Percentiles rank a stretch among this genome's conserved stretches.
Conservation (phyloP, 2,888 invertebrate species). For the Yponomeuta sedellus region DNA sequence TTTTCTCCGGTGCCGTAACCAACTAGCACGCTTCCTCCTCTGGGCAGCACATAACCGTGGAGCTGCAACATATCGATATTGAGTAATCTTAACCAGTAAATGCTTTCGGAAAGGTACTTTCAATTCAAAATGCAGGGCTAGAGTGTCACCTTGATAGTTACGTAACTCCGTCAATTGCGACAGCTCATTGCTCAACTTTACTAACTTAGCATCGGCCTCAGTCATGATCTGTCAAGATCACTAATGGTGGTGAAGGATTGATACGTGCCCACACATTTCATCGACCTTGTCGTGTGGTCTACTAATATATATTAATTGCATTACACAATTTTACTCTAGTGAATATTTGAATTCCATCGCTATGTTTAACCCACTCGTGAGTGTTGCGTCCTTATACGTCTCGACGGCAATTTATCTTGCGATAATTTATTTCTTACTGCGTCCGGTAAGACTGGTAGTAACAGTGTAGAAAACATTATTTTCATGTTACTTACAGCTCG, state of each 20-base stretch:
- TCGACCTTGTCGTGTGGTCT: not conserved
- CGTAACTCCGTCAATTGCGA: not conserved
- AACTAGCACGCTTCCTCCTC: slow-evolving; percentile 79
- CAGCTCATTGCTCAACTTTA: not conserved
- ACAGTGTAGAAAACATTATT: no score
- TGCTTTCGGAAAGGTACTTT: no score
- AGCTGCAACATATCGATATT: slow-evolving; percentile 60
- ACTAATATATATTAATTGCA: not conserved
- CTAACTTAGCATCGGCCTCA: not conserved
- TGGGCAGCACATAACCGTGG: slow-evolving; percentile 69
- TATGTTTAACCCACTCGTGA: not conserved
- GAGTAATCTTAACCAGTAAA: no score
- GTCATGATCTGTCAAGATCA: slow-evolving; percentile 1
- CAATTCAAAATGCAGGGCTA: not conserved
- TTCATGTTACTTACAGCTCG: slow-evolving; percentile 40
- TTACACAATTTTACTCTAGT: not conserved
- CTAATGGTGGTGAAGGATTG: not conserved
- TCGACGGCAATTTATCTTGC: not conserved
- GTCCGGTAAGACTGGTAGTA: no score
- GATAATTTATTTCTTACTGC: no score
- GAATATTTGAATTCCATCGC: not conserved
- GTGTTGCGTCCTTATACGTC: not conserved
- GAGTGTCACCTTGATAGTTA: not conserved
- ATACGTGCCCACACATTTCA: not conserved
- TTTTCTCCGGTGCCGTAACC: slow-evolving; percentile 82